Base-by-base conservation (phyloP, 2,113 vertebrate species). In the Nyctibius bracteatus region DNA sequence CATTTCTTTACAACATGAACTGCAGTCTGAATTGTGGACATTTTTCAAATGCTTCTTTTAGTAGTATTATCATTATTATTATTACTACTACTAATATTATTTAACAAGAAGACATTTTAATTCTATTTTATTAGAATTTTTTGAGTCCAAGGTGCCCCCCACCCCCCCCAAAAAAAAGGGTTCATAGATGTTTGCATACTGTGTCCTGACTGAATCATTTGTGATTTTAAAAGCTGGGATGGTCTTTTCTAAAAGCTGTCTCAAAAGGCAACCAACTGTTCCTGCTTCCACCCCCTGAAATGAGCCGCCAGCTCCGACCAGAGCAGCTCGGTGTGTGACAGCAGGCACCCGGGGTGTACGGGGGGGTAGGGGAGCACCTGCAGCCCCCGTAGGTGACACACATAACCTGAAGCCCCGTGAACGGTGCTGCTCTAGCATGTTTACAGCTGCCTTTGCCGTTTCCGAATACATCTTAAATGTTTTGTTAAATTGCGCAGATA, bases 401-500 rank as follows among this genome's bases (percentile, higher is more conserved):
- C 10, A 46, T 9, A n/a, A 70, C 72, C 90, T 43, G 62, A 44
- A 81, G 54, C 80, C 75, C 28, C 1, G 63, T 2, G 46, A 95
- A 79, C 1, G 30, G 78, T 43, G 39, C 51, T 18, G 84, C 89
- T 75, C 35, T 24, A 58, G 51, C 17, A 6, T 49, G 62, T 43
- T 77, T 87, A 81, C 88, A 93, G 86, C 88, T 62, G 92, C 25
- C 84, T 95, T 86, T 85, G 78, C 94, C 55, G 21, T 92, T 98
- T 90, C 90, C 28, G 41, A 96, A 94, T 78, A 95, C 94, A 82
- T 97, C 97, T 95, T 97, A 97, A 89, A 97, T 98, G 98, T 98
- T 97, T 97, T 97, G 97, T 98, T 97, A 96, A 98, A 98, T 97
- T 95, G 97, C 39, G 81, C 97, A 98, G 97, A 98, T 98, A 98